Percentiles rank a stretch among this genome's conserved stretches.
phyloP scores from a whole-genome alignment of 2,797 vertebrate species.

The Argyrosomus regius region DNA sequence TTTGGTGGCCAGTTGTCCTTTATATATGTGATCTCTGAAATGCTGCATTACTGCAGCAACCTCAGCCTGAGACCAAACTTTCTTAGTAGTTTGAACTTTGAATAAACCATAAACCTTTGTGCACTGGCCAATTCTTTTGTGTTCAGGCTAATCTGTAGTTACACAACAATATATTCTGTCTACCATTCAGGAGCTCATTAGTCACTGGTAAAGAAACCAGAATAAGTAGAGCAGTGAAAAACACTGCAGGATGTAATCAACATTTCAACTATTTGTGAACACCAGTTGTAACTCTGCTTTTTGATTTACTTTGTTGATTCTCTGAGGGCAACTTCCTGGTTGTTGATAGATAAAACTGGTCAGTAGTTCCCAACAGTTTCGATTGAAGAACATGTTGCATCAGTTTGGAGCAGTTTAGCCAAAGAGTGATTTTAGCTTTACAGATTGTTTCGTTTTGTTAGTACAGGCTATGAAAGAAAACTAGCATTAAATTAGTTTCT shows the following conservation, averaged over 20 bases:
- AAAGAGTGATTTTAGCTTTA: not conserved
- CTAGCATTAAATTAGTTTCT: not conserved
- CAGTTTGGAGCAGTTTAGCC: not conserved
- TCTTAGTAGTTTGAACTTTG: too few species aligned
- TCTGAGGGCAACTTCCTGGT: not conserved
- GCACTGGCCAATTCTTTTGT: not conserved
- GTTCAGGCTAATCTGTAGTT: not conserved
- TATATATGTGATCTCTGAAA: not conserved
- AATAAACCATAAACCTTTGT: not conserved
- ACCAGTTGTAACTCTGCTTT: too few species aligned
- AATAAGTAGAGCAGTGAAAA: not conserved
- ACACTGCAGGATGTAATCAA: not conserved
- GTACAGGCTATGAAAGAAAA: not conserved
- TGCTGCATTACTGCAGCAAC: too few species aligned
- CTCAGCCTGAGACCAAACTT: not conserved
- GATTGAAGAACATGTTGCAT: too few species aligned
- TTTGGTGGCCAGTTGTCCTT: not conserved
- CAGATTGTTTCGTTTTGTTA: not conserved
- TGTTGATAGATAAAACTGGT: not conserved
- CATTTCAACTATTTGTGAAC: too few species aligned
- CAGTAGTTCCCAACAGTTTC: too few species aligned
- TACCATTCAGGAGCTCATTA: not conserved
- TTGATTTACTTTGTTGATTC: too few species aligned
- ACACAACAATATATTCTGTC: not conserved
- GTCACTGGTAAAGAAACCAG: not conserved